These are phyloP conservation scores for Lophotis ruficrista DNA, from an alignment of 2,113 vertebrate genomes.

Conservation along the genomic window DNA sequence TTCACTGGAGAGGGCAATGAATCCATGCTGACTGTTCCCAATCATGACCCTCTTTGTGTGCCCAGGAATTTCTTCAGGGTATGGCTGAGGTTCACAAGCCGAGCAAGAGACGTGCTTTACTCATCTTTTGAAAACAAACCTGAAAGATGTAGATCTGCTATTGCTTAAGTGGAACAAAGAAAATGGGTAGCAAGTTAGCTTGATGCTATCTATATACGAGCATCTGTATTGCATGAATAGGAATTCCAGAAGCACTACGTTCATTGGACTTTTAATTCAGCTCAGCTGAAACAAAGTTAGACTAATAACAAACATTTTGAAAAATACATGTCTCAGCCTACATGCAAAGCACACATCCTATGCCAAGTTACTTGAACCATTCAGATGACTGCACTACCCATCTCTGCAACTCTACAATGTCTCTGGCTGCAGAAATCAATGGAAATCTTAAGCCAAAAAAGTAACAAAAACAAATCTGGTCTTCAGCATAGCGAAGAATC, in stretches of 20 bases:
- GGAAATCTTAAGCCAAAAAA: neutral
- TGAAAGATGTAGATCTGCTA: neutral
- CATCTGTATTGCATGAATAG: neutral
- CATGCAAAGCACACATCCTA: neutral
- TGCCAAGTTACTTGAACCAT: neutral
- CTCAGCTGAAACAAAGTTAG: neutral
- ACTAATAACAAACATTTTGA: neutral
- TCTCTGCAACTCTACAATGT: neutral
- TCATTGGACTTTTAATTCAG: neutral
- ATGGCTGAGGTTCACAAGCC: neutral
- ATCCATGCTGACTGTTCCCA: neutral
- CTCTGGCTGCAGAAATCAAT: neutral
- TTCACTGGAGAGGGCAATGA: neutral
- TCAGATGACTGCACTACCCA: neutral
- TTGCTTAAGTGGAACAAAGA: neutral
- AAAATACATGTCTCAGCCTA: neutral
- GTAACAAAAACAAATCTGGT: neutral
- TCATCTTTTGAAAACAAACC: neutral
- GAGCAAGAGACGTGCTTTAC: neutral
- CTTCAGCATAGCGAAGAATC: neutral
- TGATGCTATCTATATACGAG: neutral
- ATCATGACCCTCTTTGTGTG: neutral
- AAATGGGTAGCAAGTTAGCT: neutral
- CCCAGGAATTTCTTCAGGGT: neutral
- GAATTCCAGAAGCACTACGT: neutral